Evolutionary conservation across 2,888 invertebrate genomes (phyloP), one percentile per base, ranked within the genome.

Genomic region (Poecilobothrus nobilitatus): DNA sequence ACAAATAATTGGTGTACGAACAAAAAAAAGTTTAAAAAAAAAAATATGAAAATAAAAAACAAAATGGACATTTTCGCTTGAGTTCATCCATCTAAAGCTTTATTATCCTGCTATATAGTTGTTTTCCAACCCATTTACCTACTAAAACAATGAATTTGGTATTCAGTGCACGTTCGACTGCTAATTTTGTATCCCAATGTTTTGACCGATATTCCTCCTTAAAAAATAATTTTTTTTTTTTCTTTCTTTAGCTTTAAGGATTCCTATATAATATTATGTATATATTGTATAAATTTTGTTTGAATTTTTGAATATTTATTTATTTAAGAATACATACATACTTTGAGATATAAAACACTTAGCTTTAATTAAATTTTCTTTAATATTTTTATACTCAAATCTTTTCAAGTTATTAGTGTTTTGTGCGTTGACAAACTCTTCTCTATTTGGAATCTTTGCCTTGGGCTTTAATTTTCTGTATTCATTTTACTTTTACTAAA

Each of bases 81-180:
- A 18, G 53, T 53, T 53, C 53, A 53, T 53, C 18, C 53, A 53
- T 53, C 53, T 18, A 53, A 53, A 18, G 53, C 53, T 53, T 53
- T 53, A 53, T 53, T 53, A 53, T 6, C 53, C n/a, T 18, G 18
- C 18, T 53, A 53, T 53, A 53, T 53, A 53, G 53, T 53, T 53
- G 53, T 53, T 53, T 53, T 53, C 53, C 53, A 53, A 53, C 53
- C 53, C 12, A 53, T 53, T 53, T 53, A 53, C 53, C 53, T 53
- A 53, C 18, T 18, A 53, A 53, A 53, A 53, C 15, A 53, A 53
- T 18, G 12, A 37, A 37, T 37, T n/a, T 37, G 37, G 12, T 37
- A 53, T 53, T 53, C 53, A 53, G 15, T 53, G 15, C 53, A 53
- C 53, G 53, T 53, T 53, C 53, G 9, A 53, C 9, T 12, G 53